These are phyloP conservation scores for Rhinogobius similis DNA, from an alignment of 2,113 vertebrate species.

Conservation along the genomic window DNA sequence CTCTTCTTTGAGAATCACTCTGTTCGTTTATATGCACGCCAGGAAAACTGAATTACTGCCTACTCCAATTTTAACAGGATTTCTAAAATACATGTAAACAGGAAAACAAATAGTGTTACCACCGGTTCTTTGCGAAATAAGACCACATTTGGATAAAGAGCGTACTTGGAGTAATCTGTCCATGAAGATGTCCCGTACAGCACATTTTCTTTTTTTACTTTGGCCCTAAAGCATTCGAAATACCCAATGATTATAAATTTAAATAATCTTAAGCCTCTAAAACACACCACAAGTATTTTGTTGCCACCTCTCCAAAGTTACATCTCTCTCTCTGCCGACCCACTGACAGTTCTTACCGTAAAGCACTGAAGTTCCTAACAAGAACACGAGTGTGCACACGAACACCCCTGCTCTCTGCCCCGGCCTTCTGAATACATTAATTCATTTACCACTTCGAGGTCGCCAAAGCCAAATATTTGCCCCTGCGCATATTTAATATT, in stretches of 20 bases:
- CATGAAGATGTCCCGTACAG: neutral
- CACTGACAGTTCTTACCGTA: slow-evolving; percentile 71
- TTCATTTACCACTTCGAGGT: slow-evolving; percentile 78
- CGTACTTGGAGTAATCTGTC: no score
- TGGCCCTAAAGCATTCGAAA: neutral
- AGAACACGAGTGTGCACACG: slow-evolving; percentile 56
- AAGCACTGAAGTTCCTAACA: slow-evolving; percentile 60
- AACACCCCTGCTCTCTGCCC: slow-evolving; percentile 62
- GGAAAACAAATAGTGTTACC: no score
- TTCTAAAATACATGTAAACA: no score
- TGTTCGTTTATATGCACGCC: no score
- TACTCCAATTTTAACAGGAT: no score
- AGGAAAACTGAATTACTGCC: no score
- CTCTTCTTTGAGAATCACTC: no score
- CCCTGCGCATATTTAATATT: slow-evolving; percentile 78
- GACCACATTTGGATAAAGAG: no score
- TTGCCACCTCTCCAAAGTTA: slow-evolving; percentile 39
- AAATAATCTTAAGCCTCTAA: slow-evolving; percentile 21
- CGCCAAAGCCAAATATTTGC: slow-evolving; percentile 79
- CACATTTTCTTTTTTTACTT: neutral
- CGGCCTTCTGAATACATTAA: slow-evolving; percentile 74
- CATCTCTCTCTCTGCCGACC: slow-evolving; percentile 55
- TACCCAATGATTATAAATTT: slow-evolving; percentile 20
- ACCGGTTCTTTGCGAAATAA: no score
- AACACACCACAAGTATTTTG: slow-evolving; percentile 35